Evolutionary conservation across 2,113 vertebrate species (phyloP).

Genomic region (Elephantulus edwardii): DNA sequence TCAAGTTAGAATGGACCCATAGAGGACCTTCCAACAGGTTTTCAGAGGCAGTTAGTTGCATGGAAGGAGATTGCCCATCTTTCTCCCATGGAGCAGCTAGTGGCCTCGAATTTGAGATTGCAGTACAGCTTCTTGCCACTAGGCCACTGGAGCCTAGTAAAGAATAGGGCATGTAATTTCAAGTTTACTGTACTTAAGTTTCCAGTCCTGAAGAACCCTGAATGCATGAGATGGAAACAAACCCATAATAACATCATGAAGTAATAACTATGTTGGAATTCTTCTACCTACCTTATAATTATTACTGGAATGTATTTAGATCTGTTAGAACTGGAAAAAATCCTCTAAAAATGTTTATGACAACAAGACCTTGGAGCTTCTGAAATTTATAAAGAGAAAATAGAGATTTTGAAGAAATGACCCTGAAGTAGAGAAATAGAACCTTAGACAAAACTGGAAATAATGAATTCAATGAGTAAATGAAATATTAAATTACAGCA

Average conservation of each 20-base stretch:
- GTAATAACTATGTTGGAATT: background rate
- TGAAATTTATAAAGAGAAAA: constrained; percentile 31
- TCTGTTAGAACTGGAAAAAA: background rate
- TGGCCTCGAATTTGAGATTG: too few relatives aligned
- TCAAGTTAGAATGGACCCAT: too few relatives aligned
- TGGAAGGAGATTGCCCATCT: too few relatives aligned
- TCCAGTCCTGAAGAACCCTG: background rate
- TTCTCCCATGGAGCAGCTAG: too few relatives aligned
- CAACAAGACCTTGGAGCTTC: constrained; percentile 1
- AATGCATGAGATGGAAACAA: background rate
- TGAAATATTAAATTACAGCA: background rate
- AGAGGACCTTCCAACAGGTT: too few relatives aligned
- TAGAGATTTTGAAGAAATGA: constrained; percentile 20
- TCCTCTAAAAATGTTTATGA: background rate
- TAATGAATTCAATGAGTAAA: background rate
- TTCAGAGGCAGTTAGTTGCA: too few relatives aligned
- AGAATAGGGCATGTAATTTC: background rate
- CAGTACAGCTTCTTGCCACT: too few relatives aligned
- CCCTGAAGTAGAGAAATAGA: background rate
- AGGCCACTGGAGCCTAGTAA: too few relatives aligned
- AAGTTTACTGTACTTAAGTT: background rate
- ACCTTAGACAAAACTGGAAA: background rate
- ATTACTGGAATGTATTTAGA: background rate
- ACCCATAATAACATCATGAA: background rate
- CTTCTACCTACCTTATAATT: background rate